Conservation (phyloP, 2,113 vertebrate species). For the Pelusios castaneus region DNA sequence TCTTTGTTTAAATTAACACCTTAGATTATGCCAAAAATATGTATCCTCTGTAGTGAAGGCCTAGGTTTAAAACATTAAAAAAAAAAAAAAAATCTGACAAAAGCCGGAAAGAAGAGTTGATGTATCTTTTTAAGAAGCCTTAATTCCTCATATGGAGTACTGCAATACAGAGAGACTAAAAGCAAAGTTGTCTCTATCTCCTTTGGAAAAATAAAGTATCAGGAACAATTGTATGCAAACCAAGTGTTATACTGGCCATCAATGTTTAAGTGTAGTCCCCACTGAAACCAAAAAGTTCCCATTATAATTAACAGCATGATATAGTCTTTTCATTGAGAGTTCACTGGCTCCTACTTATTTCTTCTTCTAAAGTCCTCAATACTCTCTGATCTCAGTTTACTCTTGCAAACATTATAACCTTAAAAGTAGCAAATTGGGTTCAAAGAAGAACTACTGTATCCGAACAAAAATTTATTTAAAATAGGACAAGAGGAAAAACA, state of each 20-base stretch:
- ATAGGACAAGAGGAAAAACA: neutral
- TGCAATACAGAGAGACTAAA: neutral
- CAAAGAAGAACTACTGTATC: neutral
- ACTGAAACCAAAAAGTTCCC: neutral
- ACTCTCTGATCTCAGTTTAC: neutral
- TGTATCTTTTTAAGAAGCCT: neutral
- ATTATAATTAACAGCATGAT: neutral
- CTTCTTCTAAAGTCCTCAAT: neutral
- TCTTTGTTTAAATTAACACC: neutral
- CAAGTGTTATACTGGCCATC: neutral
- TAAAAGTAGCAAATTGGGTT: neutral
- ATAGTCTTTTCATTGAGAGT: neutral
- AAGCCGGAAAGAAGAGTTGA: neutral
- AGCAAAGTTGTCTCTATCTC: neutral
- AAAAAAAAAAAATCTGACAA: neutral
- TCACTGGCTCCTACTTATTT: neutral
- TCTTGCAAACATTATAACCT: neutral
- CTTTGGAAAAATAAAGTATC: neutral
- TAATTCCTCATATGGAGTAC: neutral
- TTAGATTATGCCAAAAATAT: neutral
- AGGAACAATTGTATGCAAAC: neutral
- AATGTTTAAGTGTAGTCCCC: neutral
- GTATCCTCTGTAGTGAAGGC: neutral
- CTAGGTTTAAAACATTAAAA: neutral
- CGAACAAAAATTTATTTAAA: neutral